phyloP scores from a whole-genome alignment of 2,888 invertebrate genomes.

The Lagria hirta region DNA sequence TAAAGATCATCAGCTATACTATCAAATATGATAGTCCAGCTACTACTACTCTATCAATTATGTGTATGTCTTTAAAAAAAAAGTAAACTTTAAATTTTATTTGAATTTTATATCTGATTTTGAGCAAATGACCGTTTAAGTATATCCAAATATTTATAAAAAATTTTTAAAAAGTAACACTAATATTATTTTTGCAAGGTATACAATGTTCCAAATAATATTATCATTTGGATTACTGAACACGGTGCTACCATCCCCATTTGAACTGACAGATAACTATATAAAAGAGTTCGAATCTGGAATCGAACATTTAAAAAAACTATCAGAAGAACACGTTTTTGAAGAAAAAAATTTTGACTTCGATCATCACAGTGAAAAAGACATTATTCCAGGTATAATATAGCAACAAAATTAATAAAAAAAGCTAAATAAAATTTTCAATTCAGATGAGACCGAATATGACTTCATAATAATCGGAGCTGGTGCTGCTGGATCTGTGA shows the following conservation, averaged over 20 bases:
- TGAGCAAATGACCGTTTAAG: too few species aligned
- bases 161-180: too few species aligned
- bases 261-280: conserved; percentile 46
- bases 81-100: too few species aligned
- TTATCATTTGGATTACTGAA: conserved; percentile 3
- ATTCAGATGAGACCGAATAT: conserved; percentile 41
- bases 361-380: conserved; percentile 36
- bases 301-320: conserved; percentile 39
- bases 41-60: too few species aligned
- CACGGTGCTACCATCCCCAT: conserved; percentile 32
- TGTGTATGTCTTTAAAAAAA: too few species aligned
- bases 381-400: conserved; percentile 34
- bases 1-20: too few species aligned
- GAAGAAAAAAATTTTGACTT: conserved; percentile 35
- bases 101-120: too few species aligned
- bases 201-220: too few species aligned
- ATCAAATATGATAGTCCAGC: too few species aligned
- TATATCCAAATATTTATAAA: too few species aligned
- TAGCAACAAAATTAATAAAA: background rate
- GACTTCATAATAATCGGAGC: conserved; percentile 55
- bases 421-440: too few species aligned
- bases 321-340: conserved; percentile 31
- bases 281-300: conserved; percentile 43
- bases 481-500: conserved; percentile 56
- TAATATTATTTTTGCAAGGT: too few species aligned